These are phyloP conservation scores for Burhinus bistriatus DNA, from an alignment of 2,113 vertebrate genomes.

Conservation along the genomic window DNA sequence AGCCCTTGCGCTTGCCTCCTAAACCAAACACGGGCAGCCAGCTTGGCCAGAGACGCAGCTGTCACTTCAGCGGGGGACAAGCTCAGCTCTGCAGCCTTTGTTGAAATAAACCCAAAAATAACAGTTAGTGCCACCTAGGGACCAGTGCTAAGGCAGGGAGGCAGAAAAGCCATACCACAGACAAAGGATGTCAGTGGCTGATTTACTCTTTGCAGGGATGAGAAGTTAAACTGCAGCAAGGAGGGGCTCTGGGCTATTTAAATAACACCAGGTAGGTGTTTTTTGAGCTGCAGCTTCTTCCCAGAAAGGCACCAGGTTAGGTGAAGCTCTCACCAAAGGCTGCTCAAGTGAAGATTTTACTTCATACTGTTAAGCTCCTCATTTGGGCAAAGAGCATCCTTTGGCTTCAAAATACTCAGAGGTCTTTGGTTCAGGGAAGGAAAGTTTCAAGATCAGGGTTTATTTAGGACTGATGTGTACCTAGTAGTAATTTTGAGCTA, in stretches of 20 bases:
- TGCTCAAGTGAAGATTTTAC: background rate
- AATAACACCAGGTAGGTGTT: background rate
- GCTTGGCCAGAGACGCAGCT: background rate
- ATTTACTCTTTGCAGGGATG: background rate
- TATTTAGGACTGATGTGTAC: background rate
- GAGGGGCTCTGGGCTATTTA: background rate
- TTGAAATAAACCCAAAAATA: constrained; percentile 18
- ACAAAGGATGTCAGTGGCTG: background rate
- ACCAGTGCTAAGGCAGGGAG: background rate
- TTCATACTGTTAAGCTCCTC: accelerated
- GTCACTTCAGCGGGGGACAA: background rate
- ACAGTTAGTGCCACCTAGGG: constrained; percentile 30
- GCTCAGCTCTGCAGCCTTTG: background rate
- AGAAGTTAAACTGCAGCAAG: background rate
- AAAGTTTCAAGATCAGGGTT: background rate
- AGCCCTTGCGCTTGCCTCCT: background rate
- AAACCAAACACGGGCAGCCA: background rate
- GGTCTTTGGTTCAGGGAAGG: background rate
- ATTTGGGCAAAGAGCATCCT: background rate
- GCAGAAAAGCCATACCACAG: background rate
- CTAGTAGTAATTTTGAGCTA: background rate
- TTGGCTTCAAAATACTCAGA: background rate
- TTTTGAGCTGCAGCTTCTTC: background rate
- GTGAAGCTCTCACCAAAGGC: background rate
- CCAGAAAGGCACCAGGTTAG: background rate